Evolutionary conservation across 2,888 invertebrate species (phyloP).

Genomic region (Galerucella nymphaeae): DNA sequence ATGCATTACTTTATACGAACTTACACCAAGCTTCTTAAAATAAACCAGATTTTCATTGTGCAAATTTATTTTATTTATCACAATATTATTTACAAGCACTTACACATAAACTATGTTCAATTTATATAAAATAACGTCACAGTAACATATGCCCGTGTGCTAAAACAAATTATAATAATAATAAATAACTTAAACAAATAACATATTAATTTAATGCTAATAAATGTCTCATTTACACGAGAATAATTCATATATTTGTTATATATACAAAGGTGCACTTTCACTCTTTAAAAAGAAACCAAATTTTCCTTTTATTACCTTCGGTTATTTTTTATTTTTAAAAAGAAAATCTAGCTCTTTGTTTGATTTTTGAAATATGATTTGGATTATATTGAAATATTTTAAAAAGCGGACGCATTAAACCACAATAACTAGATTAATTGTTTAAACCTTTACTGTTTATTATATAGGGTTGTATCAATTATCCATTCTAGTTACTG

Average conservation of each 20-base stretch:
- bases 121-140: constrained; percentile 60
- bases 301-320: background rate
- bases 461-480: too few species aligned
- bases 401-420: background rate
- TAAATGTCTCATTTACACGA: constrained; percentile 47
- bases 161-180: constrained; percentile 51
- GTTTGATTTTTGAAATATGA: constrained; percentile 21
- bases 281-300: constrained; percentile 22
- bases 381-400: background rate
- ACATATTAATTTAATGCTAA: constrained; percentile 48
- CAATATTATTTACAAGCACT: constrained; percentile 66
- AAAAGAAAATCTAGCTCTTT: constrained; percentile 1
- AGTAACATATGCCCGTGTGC: constrained; percentile 55
- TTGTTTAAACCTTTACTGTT: constrained; percentile 14
- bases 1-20: too few species aligned
- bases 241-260: constrained; percentile 33
- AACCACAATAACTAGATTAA: constrained; percentile 7
- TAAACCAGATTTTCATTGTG: constrained; percentile 53
- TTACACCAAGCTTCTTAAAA: background rate
- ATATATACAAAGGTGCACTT: constrained; percentile 42
- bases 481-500: too few species aligned
- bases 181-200: constrained; percentile 30
- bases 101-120: constrained; percentile 61
- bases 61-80: constrained; percentile 65
- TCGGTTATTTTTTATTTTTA: background rate